Conservation (phyloP, 2,113 vertebrate species). For the Mola mola region DNA sequence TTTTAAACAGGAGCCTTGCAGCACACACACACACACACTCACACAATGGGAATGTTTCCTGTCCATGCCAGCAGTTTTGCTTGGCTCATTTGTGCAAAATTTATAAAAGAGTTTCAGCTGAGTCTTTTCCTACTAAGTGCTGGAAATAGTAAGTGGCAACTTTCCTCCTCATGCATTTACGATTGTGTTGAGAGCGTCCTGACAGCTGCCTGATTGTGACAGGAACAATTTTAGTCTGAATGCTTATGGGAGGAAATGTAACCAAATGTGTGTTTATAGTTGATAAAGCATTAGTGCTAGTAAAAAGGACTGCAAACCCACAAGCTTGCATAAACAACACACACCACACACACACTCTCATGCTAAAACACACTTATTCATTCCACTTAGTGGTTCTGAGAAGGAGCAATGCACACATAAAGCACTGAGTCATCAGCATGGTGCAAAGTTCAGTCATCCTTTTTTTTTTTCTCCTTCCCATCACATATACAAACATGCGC, state of each 20-base stretch:
- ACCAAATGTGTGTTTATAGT: constrained; percentile 13
- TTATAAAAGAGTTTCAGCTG: constrained; percentile 27
- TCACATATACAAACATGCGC: constrained; percentile 22
- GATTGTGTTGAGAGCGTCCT: constrained; percentile 11
- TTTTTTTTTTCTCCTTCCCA: constrained; percentile 54
- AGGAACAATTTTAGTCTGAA: constrained; percentile 32
- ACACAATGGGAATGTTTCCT: constrained; percentile 16
- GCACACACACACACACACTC: constrained; percentile 5
- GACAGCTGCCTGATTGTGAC: constrained; percentile 21
- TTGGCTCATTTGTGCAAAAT: constrained; percentile 19
- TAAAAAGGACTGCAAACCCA: constrained; percentile 15
- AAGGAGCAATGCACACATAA: constrained; percentile 34
- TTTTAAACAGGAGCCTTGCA: too few relatives aligned
- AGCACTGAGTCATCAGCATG: constrained; percentile 65
- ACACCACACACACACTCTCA: constrained; percentile 4
- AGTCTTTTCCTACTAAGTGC: constrained; percentile 41
- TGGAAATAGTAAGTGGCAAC: constrained; percentile 52
- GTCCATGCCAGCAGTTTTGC: neutral
- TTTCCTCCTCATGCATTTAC: constrained; percentile 39
- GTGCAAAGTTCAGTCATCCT: constrained; percentile 48
- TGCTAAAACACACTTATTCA: constrained; percentile 30
- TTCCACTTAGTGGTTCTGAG: constrained; percentile 59
- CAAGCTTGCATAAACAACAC: constrained; percentile 3
- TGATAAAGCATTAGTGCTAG: constrained; percentile 28
- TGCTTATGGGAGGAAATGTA: constrained; percentile 35